A percentile compares a stretch with the other conserved stretches of the same genome.
phyloP scores from a whole-genome alignment of 2,113 vertebrate species.

The Miniopterus natalensis region DNA sequence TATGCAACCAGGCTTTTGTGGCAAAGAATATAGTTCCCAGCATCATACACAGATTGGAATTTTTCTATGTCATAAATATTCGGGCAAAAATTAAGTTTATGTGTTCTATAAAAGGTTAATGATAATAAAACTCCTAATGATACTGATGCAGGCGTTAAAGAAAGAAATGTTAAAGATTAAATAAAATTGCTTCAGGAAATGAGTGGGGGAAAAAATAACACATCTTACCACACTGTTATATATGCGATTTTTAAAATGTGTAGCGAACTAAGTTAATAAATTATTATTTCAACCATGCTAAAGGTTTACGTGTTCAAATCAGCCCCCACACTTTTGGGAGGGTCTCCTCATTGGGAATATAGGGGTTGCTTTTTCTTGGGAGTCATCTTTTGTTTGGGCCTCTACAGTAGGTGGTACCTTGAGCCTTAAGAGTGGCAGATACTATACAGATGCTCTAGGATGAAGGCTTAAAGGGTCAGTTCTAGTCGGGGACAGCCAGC shows the following conservation, averaged over 20 bases:
- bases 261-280: constrained; percentile 30
- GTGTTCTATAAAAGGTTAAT: constrained; percentile 43
- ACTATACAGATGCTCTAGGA: neutral
- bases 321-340: neutral
- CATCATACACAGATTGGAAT: neutral
- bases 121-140: neutral
- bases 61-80: neutral
- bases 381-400: neutral
- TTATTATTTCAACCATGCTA: neutral
- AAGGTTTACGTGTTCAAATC: neutral
- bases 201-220: neutral
- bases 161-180: neutral
- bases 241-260: neutral
- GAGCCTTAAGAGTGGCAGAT: neutral
- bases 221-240: neutral
- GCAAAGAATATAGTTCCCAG: constrained; percentile 29
- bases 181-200: constrained; percentile 41
- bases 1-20: neutral
- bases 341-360: neutral
- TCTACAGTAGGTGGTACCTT: neutral
- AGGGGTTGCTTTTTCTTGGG: neutral
- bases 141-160: neutral
- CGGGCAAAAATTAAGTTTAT: constrained; percentile 47
- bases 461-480: neutral
- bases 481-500: neutral